phyloP scores from a whole-genome alignment of 1,140 invertebrate species.

The Lepidurus couesii region DNA sequence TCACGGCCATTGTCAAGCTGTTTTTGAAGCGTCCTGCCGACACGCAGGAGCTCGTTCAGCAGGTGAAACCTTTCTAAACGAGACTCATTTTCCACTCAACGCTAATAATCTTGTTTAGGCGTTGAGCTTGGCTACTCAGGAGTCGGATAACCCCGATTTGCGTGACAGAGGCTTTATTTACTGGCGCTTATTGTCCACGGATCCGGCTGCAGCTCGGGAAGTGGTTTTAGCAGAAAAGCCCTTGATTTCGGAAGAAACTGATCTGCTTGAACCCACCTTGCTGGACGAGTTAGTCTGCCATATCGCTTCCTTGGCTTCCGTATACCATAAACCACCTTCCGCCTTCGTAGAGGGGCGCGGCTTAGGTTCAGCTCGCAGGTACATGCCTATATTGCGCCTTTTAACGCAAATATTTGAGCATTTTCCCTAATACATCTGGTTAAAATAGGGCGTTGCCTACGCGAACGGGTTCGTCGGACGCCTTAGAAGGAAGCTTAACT shows the following conservation, averaged over 20 bases:
- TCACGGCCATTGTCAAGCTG: constrained; percentile 97
- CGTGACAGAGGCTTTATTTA: constrained; percentile 99
- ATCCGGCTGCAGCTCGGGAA: constrained; percentile 97
- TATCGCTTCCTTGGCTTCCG: constrained; percentile 95
- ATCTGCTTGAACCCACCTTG: constrained; percentile 93
- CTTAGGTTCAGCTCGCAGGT: constrained; percentile 33
- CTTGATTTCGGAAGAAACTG: constrained; percentile 98
- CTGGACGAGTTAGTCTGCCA: constrained; percentile 98
- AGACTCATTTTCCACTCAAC: background rate
- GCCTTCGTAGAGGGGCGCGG: constrained; percentile 89
- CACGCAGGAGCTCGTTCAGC: constrained; percentile 95
- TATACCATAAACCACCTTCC: constrained; percentile 98
- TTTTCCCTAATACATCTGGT: background rate
- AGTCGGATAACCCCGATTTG: constrained; percentile 99
- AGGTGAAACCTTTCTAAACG: constrained; percentile 42
- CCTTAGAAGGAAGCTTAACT: constrained; percentile 32
- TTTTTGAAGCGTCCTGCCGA: constrained; percentile 97
- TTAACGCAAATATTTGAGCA: background rate
- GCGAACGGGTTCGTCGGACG: constrained; percentile 35
- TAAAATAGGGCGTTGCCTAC: constrained; percentile 22
- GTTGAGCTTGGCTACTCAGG: constrained; percentile 86
- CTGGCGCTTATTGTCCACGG: constrained; percentile 96
- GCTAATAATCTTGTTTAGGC: constrained; percentile 53
- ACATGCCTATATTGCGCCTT: background rate
- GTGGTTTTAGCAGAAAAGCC: constrained; percentile 99